Conservation (phyloP, 37 sponge, comb jelly and placozoan species). For the Axinella damicornis region DNA sequence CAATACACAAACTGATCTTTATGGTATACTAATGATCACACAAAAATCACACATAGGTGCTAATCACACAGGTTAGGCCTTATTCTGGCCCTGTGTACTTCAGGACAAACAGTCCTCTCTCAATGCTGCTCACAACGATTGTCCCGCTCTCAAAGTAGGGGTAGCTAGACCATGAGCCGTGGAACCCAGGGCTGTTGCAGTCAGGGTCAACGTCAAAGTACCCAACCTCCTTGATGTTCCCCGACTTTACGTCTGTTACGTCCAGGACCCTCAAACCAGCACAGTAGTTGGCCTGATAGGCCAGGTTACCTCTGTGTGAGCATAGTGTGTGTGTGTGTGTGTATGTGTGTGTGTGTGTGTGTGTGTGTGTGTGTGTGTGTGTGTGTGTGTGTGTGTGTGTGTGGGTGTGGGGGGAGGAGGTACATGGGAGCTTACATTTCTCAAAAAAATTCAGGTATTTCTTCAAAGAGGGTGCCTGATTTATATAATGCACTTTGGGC, state of each 20-base stretch:
- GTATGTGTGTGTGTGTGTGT: constrained; percentile 22
- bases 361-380: constrained; percentile 33
- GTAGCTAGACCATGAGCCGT: constrained; percentile 79
- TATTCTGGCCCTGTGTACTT: constrained; percentile 33
- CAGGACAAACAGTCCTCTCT: constrained; percentile 75
- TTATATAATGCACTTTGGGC: no score
- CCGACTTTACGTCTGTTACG: constrained; percentile 42
- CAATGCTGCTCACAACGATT: constrained; percentile 79
- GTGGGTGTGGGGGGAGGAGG: constrained; percentile 28
- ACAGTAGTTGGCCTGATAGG: constrained; percentile 81
- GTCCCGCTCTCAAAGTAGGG: constrained; percentile 75
- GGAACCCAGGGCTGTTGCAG: constrained; percentile 50
- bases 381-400: constrained; percentile 39
- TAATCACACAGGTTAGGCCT: no score
- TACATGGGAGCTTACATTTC: neutral
- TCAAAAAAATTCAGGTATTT: no score
- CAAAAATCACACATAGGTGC: no score
- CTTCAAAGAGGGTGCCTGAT: no score
- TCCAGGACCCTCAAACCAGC: constrained; percentile 77
- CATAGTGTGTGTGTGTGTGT: neutral
- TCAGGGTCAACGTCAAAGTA: constrained; percentile 78
- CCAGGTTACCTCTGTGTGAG: constrained; percentile 64
- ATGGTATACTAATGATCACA: no score
- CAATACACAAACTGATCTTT: no score
- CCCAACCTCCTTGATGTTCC: constrained; percentile 46